Conservation (phyloP, 2,113 vertebrate genomes). For the Corvus cornix region DNA sequence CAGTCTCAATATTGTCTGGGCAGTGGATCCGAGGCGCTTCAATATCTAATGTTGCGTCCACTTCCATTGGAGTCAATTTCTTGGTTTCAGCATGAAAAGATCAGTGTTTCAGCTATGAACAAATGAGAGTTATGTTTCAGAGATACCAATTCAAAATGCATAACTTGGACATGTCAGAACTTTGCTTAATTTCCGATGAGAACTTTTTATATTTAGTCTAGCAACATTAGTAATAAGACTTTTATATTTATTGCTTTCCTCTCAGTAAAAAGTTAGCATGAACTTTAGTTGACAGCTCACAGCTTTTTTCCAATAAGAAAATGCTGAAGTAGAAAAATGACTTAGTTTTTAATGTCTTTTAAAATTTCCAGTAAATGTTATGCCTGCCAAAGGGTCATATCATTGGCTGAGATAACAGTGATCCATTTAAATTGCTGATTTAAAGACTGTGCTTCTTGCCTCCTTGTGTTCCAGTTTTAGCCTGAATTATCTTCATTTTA, state of each 20-base stretch:
- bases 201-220: background rate
- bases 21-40: slow-evolving; percentile 87
- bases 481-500: background rate
- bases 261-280: background rate
- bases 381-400: background rate
- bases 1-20: slow-evolving; percentile 81
- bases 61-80: background rate
- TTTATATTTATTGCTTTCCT: background rate
- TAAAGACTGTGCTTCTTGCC: background rate
- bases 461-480: background rate
- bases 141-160: background rate
- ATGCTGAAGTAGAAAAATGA: background rate
- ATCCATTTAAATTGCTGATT: background rate
- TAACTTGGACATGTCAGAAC: background rate
- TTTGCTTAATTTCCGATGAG: background rate
- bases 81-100: background rate
- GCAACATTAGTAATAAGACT: background rate
- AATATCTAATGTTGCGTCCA: slow-evolving; percentile 71
- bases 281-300: background rate
- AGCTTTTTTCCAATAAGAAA: background rate
- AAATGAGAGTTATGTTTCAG: background rate
- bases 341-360: background rate
- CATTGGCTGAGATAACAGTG: background rate
- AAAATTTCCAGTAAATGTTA: background rate
- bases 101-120: background rate